phyloP scores from a whole-genome alignment of 2,888 invertebrate genomes.

The Odontothrips loti region DNA sequence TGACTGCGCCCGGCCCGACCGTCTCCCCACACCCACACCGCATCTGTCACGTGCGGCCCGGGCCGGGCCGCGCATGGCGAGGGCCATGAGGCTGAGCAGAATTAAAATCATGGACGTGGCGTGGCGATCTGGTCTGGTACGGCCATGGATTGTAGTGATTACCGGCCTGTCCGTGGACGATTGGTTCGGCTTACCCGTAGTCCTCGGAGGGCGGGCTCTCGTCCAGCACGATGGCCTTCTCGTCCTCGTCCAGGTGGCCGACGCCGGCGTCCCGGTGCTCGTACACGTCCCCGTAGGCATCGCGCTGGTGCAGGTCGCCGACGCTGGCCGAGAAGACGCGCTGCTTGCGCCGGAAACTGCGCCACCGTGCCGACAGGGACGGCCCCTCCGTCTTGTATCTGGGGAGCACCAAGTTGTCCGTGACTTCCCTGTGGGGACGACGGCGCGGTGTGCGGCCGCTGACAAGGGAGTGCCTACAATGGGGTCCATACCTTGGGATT shows the following conservation, averaged over 20 bases:
- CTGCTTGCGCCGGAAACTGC: conserved; percentile 36
- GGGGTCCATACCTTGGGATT: too few relatives aligned
- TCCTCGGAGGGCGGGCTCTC: conserved; percentile 26
- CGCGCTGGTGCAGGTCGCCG: conserved; percentile 28
- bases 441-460: not conserved
- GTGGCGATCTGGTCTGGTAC: too few relatives aligned
- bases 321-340: conserved; percentile 22
- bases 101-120: not conserved
- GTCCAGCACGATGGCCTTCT: conserved; percentile 31
- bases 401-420: not conserved
- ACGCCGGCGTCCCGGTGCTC: conserved; percentile 25
- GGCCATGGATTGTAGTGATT: too few relatives aligned
- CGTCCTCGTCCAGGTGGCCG: conserved; percentile 28
- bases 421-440: not conserved
- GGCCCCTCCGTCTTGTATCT: conserved; percentile 25
- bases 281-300: conserved; percentile 31
- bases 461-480: too few relatives aligned
- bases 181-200: conserved; percentile 7
- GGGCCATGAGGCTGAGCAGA: not conserved
- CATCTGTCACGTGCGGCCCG: too few relatives aligned
- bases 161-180: too few relatives aligned
- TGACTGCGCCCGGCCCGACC: too few relatives aligned
- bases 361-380: conserved; percentile 36
- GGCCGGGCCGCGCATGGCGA: not conserved
- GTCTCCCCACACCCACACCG: too few relatives aligned